Evolutionary conservation across 2,888 invertebrate genomes (phyloP).

Genomic region (Stratiomys singularior): DNA sequence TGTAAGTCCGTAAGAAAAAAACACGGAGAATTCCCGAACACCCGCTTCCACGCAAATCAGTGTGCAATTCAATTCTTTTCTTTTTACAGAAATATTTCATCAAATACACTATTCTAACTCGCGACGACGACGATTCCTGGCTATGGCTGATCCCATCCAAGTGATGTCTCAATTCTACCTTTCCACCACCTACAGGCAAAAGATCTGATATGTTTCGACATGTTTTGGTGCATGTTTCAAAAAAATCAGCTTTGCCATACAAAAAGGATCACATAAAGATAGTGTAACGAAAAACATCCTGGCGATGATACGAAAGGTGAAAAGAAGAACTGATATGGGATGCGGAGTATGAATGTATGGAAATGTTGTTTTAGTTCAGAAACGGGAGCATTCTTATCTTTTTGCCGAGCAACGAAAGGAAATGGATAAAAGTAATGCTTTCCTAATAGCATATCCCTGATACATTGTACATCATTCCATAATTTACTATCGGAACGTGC

Average conservation of each 20-base stretch:
- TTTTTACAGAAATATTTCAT: neutral
- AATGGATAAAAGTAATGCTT: constrained; percentile 15
- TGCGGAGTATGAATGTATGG: neutral
- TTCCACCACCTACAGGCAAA: neutral
- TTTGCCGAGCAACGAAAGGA: neutral
- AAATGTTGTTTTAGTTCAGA: neutral
- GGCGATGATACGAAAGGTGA: neutral
- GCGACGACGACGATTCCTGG: neutral
- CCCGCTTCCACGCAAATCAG: neutral
- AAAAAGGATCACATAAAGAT: constrained; percentile 7
- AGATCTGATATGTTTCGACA: neutral
- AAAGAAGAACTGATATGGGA: too few relatives aligned
- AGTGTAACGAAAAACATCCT: neutral
- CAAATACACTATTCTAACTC: neutral
- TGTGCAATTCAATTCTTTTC: constrained; percentile 20
- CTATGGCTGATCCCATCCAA: neutral
- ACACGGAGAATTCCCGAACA: constrained; percentile 15
- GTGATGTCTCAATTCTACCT: neutral
- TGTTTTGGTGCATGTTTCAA: neutral
- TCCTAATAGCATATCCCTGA: constrained; percentile 14
- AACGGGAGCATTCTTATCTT: neutral
- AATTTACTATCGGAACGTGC: constrained; percentile 26
- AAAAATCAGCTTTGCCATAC: neutral
- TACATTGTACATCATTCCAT: constrained; percentile 5
- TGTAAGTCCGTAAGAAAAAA: too few relatives aligned